These are phyloP conservation scores for Drosophila tristis DNA, from an alignment of 1,140 invertebrate genomes.

Conservation along the genomic window DNA sequence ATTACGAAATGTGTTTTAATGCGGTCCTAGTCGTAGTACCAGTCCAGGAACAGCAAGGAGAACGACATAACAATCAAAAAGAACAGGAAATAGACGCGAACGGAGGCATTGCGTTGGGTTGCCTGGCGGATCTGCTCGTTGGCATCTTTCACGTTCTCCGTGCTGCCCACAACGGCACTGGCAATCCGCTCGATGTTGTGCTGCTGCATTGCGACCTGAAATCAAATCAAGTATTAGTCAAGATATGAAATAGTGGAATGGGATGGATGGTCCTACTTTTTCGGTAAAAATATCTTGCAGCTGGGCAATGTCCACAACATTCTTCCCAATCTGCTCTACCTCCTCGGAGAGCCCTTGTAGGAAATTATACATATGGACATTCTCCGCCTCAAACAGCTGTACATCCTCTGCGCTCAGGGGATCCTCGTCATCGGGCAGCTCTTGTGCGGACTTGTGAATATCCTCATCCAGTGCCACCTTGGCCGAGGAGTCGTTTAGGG, in stretches of 20 bases:
- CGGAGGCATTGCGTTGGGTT: conserved; percentile 97
- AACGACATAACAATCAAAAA: conserved; percentile 98
- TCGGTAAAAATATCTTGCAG: conserved; percentile 98
- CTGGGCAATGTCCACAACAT: conserved; percentile 97
- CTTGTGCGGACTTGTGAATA: conserved; percentile 59
- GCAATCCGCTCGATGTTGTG: conserved; percentile 95
- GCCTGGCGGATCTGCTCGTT: conserved; percentile 98
- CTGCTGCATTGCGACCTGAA: conserved; percentile 93
- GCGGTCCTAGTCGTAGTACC: conserved; percentile 95
- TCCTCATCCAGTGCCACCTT: conserved; percentile 79
- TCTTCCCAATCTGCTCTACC: conserved; percentile 94
- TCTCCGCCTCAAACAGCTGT: conserved; percentile 95
- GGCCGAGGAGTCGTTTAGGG: conserved; percentile 51
- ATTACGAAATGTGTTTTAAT: conserved; percentile 37
- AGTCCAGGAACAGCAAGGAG: conserved; percentile 97
- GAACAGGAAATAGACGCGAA: conserved; percentile 97
- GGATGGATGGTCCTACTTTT: conserved; percentile 88
- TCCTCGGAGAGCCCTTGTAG: conserved; percentile 91
- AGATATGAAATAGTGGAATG: neutral
- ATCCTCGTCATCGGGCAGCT: conserved; percentile 84
- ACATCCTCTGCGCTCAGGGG: conserved; percentile 93
- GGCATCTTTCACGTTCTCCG: conserved; percentile 97
- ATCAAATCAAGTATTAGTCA: neutral
- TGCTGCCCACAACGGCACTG: conserved; percentile 93
- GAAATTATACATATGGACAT: conserved; percentile 92